Evolutionary conservation across 2,797 vertebrate species (phyloP).

Genomic region (Clamator glandarius): DNA sequence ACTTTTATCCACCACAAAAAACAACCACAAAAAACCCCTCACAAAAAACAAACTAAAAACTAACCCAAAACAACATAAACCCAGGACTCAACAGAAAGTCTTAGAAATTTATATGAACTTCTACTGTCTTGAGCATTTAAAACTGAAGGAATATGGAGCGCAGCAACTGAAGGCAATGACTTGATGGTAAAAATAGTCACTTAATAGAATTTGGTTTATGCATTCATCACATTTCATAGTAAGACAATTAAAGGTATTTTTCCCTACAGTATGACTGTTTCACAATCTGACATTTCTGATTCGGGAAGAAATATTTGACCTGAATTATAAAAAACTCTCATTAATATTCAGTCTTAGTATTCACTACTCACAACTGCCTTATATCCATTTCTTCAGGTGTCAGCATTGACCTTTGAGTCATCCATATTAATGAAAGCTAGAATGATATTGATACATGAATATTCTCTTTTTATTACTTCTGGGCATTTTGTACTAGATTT

Average conservation of each 20-base stretch:
- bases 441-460: constrained; percentile 30
- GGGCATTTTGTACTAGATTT: constrained; percentile 42
- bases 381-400: neutral
- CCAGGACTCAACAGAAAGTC: neutral
- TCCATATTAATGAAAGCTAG: neutral
- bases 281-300: neutral
- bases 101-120: neutral
- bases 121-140: neutral
- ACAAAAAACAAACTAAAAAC: too few relatives aligned
- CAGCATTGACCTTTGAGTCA: constrained; percentile 6
- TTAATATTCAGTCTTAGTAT: neutral
- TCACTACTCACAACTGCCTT: constrained; percentile 5
- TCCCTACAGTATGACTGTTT: neutral
- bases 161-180: neutral
- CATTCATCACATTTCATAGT: neutral
- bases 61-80: neutral
- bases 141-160: neutral
- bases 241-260: neutral
- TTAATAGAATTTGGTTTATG: neutral
- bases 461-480: constrained; percentile 33
- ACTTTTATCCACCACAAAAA: neutral
- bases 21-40: neutral
- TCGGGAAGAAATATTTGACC: neutral
- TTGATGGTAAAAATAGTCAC: neutral
- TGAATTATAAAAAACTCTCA: neutral